phyloP scores from a whole-genome alignment of 2,797 vertebrate genomes.

The Leucoraja ocellata region DNA sequence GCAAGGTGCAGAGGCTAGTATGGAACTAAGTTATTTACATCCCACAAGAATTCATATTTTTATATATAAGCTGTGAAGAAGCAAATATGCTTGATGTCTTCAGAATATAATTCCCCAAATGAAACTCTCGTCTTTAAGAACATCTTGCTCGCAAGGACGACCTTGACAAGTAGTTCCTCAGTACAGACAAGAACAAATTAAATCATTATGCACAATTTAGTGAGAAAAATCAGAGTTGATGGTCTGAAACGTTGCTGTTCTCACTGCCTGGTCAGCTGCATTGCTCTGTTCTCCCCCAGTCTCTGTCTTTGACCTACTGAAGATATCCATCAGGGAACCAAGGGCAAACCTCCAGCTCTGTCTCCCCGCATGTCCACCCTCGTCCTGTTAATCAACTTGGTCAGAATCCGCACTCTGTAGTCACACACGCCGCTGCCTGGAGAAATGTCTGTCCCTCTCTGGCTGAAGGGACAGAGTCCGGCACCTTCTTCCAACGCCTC shows the following conservation, averaged over 20 bases:
- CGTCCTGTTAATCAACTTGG: background rate
- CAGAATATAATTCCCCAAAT: background rate
- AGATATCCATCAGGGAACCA: background rate
- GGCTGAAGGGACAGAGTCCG: background rate
- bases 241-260: background rate
- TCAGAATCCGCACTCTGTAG: background rate
- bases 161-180: background rate
- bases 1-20: background rate
- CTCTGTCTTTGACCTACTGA: background rate
- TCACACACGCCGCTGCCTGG: background rate
- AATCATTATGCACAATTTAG: constrained; percentile 14
- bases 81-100: background rate
- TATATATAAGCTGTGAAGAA: background rate
- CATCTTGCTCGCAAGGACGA: background rate
- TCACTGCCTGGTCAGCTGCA: background rate
- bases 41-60: background rate
- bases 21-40: background rate
- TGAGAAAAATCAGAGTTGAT: background rate
- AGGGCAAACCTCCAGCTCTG: background rate
- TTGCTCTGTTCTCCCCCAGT: background rate
- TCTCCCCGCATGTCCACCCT: background rate
- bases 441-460: background rate
- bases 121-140: background rate
- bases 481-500: background rate
- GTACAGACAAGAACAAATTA: background rate